Base-by-base conservation (phyloP, 2,888 invertebrate species). In the Meteorus cinctellus region DNA sequence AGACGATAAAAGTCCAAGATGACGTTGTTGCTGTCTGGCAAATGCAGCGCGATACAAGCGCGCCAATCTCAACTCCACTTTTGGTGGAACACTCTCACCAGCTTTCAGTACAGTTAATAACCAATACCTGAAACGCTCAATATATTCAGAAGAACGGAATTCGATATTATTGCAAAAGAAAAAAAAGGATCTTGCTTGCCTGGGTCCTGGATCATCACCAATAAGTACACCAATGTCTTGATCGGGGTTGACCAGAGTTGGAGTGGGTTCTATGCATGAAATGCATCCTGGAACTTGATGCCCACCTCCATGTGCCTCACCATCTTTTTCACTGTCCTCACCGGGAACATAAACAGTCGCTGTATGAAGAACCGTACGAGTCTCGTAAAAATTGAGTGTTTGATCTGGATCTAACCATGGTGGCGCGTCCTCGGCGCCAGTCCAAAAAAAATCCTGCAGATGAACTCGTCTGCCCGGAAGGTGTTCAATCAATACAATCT, bases 371-470 rank as follows among this genome's bases (percentile, higher is more conserved):
- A 88, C 76, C 24, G 89, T 88, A 65, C 81, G 85, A n/a, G 88
- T 88, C 78, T 89, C 86, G 81, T 88, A 86, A 31, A 86, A 81
- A 0, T 84, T 88, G 66, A 89, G 75, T 3, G 85, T 84, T 45
- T 89, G 89, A 60, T 91, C 92, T 63, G 91, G 90, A 83, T 90
- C 92, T 82, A 91, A 91, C 84, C 90, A 92, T 10, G 93, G 92
- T 0, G 94, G 94, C 0, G 95, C 96, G 86, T 96, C 96, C 0
- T 96, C 96, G 0, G 95, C 95, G 0, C 96, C 96, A 0, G 96
- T 96, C 96, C 96, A 96, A 89, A 97, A 95, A 90, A 96, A 97
- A 88, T 96, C 96, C 84, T 96, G 96, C 75, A 96, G 90, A 62
- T 93, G 93, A 14, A 89, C 87, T 41, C 84, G 85, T 10, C 88